phyloP scores from a whole-genome alignment of 2,888 invertebrate species.

The Fragum whitleyi region DNA sequence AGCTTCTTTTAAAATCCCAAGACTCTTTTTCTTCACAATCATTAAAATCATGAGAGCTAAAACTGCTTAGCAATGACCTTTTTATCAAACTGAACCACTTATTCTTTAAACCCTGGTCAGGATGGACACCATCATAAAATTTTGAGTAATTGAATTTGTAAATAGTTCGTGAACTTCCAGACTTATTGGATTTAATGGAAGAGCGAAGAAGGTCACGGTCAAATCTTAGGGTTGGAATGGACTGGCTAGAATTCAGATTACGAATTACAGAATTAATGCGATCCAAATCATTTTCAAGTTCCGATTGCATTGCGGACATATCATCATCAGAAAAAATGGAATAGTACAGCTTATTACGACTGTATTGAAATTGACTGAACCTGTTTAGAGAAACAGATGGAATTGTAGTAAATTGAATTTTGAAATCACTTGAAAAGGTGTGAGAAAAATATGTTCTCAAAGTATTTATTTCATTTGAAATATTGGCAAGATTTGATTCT shows the following conservation, averaged over 20 bases:
- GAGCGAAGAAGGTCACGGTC: background rate
- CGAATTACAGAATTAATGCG: background rate
- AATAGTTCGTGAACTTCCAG: background rate
- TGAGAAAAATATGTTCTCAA: background rate
- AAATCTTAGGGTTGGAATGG: background rate
- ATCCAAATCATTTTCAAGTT: background rate
- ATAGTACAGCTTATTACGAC: background rate
- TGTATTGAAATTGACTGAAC: background rate
- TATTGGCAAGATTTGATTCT: background rate
- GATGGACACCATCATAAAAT: conserved; percentile 1
- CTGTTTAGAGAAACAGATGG: background rate
- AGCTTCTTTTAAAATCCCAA: no score
- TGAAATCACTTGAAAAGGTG: background rate
- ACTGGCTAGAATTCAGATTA: background rate
- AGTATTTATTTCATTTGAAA: background rate
- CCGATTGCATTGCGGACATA: background rate
- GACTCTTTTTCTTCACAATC: no score
- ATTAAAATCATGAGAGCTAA: no score
- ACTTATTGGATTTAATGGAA: background rate
- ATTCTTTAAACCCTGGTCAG: background rate
- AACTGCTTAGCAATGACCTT: no score
- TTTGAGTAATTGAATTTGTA: background rate
- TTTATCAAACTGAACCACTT: background rate
- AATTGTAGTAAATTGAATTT: background rate
- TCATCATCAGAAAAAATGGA: background rate